phyloP scores from a whole-genome alignment of 2,797 vertebrate species.

The Apogon hyalosoma region DNA sequence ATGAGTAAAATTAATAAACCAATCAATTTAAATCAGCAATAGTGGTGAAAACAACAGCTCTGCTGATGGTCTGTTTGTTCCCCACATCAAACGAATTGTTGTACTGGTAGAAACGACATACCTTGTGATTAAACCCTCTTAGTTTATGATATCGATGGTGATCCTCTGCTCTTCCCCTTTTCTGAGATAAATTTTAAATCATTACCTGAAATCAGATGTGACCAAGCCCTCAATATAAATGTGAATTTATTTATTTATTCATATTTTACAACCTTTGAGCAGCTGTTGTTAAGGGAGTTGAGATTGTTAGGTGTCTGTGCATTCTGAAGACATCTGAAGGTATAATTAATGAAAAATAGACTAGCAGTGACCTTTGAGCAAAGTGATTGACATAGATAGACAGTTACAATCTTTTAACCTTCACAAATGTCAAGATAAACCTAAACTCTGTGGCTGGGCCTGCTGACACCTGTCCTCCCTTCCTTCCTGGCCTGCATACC shows the following conservation, averaged over 20 bases:
- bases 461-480: slow-evolving; percentile 76
- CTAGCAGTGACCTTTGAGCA: slow-evolving; percentile 84
- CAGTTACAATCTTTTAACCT: slow-evolving; percentile 88
- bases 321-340: slow-evolving; percentile 73
- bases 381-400: slow-evolving; percentile 85
- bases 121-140: not conserved
- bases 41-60: too few species aligned
- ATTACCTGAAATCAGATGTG: slow-evolving; percentile 12
- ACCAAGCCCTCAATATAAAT: slow-evolving; percentile 26
- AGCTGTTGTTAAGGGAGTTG: slow-evolving; percentile 54
- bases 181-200: slow-evolving; percentile 6
- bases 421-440: slow-evolving; percentile 84
- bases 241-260: slow-evolving; percentile 64
- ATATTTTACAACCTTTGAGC: slow-evolving; percentile 62
- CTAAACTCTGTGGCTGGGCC: slow-evolving; percentile 74
- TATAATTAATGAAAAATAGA: slow-evolving; percentile 86
- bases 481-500: slow-evolving; percentile 50
- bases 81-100: too few species aligned
- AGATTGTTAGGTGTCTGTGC: slow-evolving; percentile 61
- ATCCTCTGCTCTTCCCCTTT: not conserved
- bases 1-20: too few species aligned
- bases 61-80: too few species aligned
- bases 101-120: too few species aligned
- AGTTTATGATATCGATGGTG: not conserved
- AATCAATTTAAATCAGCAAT: too few species aligned